Evolutionary conservation across 2,113 vertebrate species (phyloP).

Genomic region (Paralichthys olivaceus): DNA sequence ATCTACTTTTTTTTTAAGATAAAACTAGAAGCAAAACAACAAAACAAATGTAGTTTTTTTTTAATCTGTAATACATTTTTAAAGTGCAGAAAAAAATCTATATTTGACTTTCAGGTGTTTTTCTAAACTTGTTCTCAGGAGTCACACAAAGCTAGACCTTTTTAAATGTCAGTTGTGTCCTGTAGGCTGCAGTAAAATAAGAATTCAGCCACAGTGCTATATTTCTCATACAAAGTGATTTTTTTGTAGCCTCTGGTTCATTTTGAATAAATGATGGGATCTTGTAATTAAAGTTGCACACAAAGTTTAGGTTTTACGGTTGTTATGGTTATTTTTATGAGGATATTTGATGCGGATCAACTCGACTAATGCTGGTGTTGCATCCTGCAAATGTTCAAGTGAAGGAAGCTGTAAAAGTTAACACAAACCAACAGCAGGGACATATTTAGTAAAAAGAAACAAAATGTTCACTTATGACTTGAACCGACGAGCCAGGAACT

Average conservation of each 20-base stretch:
- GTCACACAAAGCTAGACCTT: constrained; percentile 61
- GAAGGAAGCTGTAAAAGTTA: background rate
- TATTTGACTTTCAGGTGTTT: constrained; percentile 51
- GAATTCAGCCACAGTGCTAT: constrained; percentile 12
- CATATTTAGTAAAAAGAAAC: too few species aligned
- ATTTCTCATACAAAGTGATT: constrained; percentile 12
- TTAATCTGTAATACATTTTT: constrained; percentile 15
- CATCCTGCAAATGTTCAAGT: background rate
- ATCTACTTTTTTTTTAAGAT: constrained; percentile 25
- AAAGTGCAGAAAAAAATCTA: constrained; percentile 28
- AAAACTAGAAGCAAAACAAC: constrained; percentile 30
- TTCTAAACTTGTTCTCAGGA: constrained; percentile 44
- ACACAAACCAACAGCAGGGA: too few species aligned
- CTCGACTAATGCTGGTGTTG: background rate
- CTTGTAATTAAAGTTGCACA: background rate
- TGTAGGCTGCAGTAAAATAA: constrained; percentile 51
- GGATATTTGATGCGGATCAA: background rate
- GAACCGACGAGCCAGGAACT: background rate
- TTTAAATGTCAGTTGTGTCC: constrained; percentile 65
- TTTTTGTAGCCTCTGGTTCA: constrained; percentile 20
- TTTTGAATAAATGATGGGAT: constrained; percentile 29
- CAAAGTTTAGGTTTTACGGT: background rate
- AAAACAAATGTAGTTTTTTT: background rate
- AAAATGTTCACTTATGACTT: background rate
- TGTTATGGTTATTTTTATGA: background rate